A percentile compares a stretch with the other conserved stretches of the same genome.
Evolutionary conservation across 1,140 invertebrate species (phyloP).

Genomic region (Mizuhopecten yessoensis): DNA sequence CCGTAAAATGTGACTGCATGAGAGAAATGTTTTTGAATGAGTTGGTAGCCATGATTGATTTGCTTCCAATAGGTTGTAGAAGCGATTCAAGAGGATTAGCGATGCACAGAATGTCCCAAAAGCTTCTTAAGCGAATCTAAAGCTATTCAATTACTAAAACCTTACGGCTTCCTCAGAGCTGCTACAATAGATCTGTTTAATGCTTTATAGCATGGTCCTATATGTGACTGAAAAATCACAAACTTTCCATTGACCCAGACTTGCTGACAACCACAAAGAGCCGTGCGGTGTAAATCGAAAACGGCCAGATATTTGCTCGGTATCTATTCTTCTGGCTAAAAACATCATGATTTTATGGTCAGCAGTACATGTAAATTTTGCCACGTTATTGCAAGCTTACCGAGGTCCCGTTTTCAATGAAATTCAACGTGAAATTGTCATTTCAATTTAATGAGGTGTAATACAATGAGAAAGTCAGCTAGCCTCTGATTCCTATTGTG

Average conservation of each 20-base stretch:
- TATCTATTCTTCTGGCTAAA: not conserved
- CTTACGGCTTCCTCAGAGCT: not conserved
- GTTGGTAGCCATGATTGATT: conserved; percentile 24
- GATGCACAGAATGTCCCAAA: conserved; percentile 8
- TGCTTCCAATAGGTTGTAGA: conserved; percentile 22
- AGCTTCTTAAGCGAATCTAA: conserved; percentile 26
- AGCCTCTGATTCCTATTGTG: not conserved
- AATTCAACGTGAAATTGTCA: not conserved
- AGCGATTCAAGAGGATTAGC: conserved; percentile 21
- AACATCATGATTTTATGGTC: conserved; percentile 1
- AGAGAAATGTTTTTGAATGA: conserved; percentile 28
- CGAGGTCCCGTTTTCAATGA: not conserved
- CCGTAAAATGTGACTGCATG: conserved; percentile 31
- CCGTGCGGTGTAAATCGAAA: not conserved
- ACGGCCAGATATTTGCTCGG: not conserved
- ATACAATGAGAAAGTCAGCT: not conserved
- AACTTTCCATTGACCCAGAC: not conserved
- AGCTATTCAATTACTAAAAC: conserved; percentile 35
- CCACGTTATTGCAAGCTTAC: not conserved
- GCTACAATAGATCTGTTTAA: not conserved
- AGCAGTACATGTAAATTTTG: not conserved
- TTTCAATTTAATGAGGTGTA: not conserved
- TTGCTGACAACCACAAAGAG: not conserved
- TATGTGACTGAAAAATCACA: not conserved
- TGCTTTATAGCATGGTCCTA: not conserved